phyloP scores from a whole-genome alignment of 1,140 invertebrate genomes.

The Euwallacea fornicatus region DNA sequence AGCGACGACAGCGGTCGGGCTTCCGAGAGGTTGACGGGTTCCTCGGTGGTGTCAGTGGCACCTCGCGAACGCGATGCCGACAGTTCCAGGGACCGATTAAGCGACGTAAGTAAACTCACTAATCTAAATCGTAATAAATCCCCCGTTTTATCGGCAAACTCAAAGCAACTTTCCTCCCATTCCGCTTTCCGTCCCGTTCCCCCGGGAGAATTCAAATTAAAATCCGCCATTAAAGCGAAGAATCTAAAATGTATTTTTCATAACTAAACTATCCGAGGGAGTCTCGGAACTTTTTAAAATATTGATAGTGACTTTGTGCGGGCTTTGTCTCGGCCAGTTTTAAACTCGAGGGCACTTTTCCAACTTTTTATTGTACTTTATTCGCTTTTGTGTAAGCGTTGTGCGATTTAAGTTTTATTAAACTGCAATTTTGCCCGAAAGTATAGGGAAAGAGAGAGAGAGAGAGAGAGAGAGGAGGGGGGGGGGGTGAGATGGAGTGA shows the following conservation, averaged over 20 bases:
- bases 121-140: neutral
- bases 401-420: no score
- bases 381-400: neutral
- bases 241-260: conserved; percentile 32
- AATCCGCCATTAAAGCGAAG: conserved; percentile 25
- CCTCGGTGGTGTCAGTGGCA: conserved; percentile 69
- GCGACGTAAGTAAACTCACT: conserved; percentile 68
- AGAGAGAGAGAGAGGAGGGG: no score
- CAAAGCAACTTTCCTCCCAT: neutral
- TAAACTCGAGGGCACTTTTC: neutral
- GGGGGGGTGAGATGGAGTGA: no score
- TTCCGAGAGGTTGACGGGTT: conserved; percentile 72
- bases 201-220: conserved; percentile 25
- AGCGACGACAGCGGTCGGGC: conserved; percentile 77
- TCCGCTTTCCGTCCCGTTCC: neutral
- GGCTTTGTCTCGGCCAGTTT: conserved; percentile 11
- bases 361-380: neutral
- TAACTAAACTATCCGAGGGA: conserved; percentile 22
- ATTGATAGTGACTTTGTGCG: conserved; percentile 34
- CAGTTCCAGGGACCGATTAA: conserved; percentile 76
- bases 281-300: conserved; percentile 33
- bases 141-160: neutral
- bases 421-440: no score
- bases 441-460: no score
- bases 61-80: conserved; percentile 73